Conservation (phyloP, 2,888 invertebrate genomes). For the Helicoverpa assulta region DNA sequence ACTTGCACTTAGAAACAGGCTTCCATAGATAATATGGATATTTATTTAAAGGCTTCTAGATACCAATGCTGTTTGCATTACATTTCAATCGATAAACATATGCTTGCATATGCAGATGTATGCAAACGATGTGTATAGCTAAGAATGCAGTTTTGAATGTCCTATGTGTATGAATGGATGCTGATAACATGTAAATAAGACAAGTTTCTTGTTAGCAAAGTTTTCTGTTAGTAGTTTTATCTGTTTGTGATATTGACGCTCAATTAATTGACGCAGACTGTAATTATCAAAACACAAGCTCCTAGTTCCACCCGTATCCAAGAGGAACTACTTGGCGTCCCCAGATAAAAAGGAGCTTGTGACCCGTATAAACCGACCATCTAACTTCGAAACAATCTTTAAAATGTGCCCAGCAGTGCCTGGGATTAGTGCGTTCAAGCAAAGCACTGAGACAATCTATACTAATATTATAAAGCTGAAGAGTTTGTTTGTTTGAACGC, state of each 20-base stretch:
- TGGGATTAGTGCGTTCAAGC: too few species aligned
- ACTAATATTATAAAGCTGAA: too few species aligned
- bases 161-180: slow-evolving; percentile 11
- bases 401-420: too few species aligned
- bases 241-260: background rate
- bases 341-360: too few species aligned
- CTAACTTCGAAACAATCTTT: too few species aligned
- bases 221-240: slow-evolving; percentile 21
- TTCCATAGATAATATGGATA: slow-evolving; percentile 1
- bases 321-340: too few species aligned
- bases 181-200: background rate
- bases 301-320: too few species aligned
- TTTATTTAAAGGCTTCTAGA: slow-evolving; percentile 10
- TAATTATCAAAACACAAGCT: too few species aligned
- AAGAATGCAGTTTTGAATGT: slow-evolving; percentile 10
- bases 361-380: too few species aligned
- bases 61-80: slow-evolving; percentile 28
- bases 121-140: slow-evolving; percentile 13
- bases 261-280: slow-evolving; percentile 2
- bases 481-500: too few species aligned
- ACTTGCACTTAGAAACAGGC: background rate
- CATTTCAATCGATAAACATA: slow-evolving; percentile 18
- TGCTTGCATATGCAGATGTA: slow-evolving; percentile 1
- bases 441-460: too few species aligned
- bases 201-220: slow-evolving; percentile 16